Conservation (phyloP, 2,888 invertebrate genomes). For the Norana najaformis region DNA sequence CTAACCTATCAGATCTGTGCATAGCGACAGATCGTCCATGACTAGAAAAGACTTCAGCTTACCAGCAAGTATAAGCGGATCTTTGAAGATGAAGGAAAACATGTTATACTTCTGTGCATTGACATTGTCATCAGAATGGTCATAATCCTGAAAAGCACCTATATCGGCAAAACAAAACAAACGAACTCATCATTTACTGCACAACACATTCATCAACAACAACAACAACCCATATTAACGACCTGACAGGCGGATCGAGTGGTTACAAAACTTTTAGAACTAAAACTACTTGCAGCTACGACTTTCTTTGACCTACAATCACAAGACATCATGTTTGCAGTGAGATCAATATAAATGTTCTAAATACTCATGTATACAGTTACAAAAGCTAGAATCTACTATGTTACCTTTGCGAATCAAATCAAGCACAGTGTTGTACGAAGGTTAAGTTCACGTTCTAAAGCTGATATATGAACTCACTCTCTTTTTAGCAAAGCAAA, state of each 20-base stretch:
- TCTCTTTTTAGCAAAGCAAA: background rate
- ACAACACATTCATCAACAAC: too few relatives aligned
- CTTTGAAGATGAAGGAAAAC: slow-evolving; percentile 21
- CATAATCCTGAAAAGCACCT: background rate
- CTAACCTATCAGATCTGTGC: background rate
- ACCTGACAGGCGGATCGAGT: too few relatives aligned
- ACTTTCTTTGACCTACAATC: too few relatives aligned
- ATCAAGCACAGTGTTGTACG: background rate
- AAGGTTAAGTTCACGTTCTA: background rate
- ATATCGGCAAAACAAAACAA: background rate
- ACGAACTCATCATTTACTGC: background rate
- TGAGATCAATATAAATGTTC: too few relatives aligned
- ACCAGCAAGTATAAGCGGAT: slow-evolving; percentile 27
- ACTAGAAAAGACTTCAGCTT: background rate
- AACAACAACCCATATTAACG: too few relatives aligned
- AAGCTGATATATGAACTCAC: background rate
- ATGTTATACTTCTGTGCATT: background rate
- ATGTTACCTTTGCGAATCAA: background rate
- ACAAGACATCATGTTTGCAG: too few relatives aligned
- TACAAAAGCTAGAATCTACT: background rate
- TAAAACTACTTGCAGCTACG: background rate
- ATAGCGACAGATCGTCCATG: background rate
- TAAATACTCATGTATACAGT: too few relatives aligned
- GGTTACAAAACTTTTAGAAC: too few relatives aligned
- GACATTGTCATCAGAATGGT: background rate